Conservation (phyloP, 1,140 invertebrate genomes). For the Trichoplusia ni region DNA sequence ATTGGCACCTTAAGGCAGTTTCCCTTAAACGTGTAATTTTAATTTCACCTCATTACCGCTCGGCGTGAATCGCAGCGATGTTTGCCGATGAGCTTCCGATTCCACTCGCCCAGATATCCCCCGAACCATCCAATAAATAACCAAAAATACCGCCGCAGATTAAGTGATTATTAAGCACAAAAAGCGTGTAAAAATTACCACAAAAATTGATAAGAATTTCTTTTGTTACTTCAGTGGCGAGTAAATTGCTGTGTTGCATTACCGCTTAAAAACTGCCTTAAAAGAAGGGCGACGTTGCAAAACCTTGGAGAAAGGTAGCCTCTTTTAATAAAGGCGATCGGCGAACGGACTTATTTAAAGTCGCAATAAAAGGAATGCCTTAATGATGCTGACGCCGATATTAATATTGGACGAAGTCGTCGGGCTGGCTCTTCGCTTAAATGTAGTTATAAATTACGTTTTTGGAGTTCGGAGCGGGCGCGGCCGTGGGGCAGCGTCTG, state of each 20-base stretch:
- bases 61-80: constrained; percentile 28
- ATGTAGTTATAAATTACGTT: constrained; percentile 79
- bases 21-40: constrained; percentile 32
- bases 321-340: constrained; percentile 74
- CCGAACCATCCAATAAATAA: constrained; percentile 50
- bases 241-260: constrained; percentile 53
- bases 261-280: constrained; percentile 50
- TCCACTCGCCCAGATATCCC: constrained; percentile 26
- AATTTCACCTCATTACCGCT: constrained; percentile 48
- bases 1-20: constrained; percentile 24
- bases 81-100: constrained; percentile 46
- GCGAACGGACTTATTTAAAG: constrained; percentile 78
- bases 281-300: constrained; percentile 75
- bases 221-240: constrained; percentile 49
- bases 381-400: constrained; percentile 77
- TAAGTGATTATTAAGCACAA: constrained; percentile 62
- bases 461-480: constrained; percentile 55
- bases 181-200: constrained; percentile 53
- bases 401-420: constrained; percentile 74
- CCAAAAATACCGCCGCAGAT: constrained; percentile 48
- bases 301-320: constrained; percentile 78
- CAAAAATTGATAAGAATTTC: constrained; percentile 61
- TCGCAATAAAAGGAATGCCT: constrained; percentile 80
- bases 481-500: constrained; percentile 14
- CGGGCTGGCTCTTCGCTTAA: constrained; percentile 61